These are phyloP conservation scores for Brachionus rotundiformis DNA, from an alignment of 1,140 invertebrate species.

Conservation along the genomic window DNA sequence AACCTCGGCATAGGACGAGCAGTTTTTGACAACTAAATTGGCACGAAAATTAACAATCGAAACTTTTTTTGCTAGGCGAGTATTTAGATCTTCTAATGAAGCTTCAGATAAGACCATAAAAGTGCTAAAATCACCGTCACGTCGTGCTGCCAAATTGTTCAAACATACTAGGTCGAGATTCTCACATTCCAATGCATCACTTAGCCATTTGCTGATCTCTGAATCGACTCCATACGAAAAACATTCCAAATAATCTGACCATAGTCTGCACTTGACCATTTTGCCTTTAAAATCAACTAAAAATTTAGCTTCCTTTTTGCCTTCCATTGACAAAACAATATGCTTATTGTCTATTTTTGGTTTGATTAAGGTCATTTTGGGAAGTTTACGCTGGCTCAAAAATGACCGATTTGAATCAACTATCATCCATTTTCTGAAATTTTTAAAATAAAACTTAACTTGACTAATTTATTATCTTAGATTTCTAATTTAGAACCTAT, in stretches of 20 bases:
- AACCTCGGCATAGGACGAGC: conserved; percentile 34
- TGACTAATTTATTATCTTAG: too few relatives aligned
- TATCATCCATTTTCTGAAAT: conserved; percentile 47
- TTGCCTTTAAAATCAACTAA: neutral
- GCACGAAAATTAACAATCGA: conserved; percentile 46
- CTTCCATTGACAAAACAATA: neutral
- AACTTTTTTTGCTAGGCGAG: conserved; percentile 15
- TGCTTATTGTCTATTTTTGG: neutral
- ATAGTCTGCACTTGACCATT: conserved; percentile 24
- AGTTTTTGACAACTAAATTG: conserved; percentile 49
- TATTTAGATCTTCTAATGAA: conserved; percentile 27
- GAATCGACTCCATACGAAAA: conserved; percentile 14
- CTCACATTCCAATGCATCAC: conserved; percentile 24
- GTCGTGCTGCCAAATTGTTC: neutral
- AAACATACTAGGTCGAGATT: conserved; percentile 38
- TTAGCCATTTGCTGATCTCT: conserved; percentile 17
- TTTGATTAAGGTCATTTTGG: conserved; percentile 35
- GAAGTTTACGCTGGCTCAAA: conserved; percentile 25
- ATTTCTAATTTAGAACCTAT: neutral
- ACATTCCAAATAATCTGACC: conserved; percentile 20
- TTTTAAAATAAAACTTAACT: neutral
- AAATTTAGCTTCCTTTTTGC: neutral
- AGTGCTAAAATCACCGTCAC: conserved; percentile 14
- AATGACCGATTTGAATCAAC: conserved; percentile 9
- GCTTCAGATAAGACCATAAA: conserved; percentile 34